phyloP scores from a whole-genome alignment of 2,113 vertebrate species.

The Bettongia penicillata region DNA sequence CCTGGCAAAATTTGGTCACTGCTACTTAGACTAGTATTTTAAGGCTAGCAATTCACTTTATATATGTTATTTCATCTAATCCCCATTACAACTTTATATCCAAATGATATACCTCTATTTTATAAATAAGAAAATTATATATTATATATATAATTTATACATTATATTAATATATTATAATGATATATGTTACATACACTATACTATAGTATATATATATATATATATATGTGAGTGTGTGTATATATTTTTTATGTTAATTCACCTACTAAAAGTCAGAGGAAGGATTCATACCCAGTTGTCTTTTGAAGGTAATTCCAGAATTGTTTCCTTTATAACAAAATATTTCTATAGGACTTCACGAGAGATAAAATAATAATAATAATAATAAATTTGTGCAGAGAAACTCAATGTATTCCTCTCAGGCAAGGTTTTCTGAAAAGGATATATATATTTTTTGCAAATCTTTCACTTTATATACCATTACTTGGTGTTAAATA shows the following conservation, averaged over 20 bases:
- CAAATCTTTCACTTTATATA: background rate
- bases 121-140: background rate
- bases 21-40: background rate
- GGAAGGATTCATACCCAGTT: background rate
- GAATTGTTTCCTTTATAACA: background rate
- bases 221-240: too few relatives aligned
- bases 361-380: background rate
- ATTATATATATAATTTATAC: fast-evolving
- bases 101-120: background rate
- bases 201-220: too few relatives aligned
- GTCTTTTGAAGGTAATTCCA: background rate
- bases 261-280: too few relatives aligned
- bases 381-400: background rate
- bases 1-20: background rate
- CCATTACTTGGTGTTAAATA: background rate
- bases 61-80: background rate
- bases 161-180: too few relatives aligned
- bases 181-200: too few relatives aligned
- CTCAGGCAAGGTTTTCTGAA: background rate
- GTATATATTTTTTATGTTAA: background rate
- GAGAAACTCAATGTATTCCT: background rate
- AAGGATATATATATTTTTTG: background rate
- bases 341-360: background rate
- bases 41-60: background rate
- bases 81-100: background rate